A percentile compares a stretch with the other conserved stretches of the same genome.
Conservation (phyloP, 2,797 vertebrate genomes). For the Chelidonichthys spinosus region DNA sequence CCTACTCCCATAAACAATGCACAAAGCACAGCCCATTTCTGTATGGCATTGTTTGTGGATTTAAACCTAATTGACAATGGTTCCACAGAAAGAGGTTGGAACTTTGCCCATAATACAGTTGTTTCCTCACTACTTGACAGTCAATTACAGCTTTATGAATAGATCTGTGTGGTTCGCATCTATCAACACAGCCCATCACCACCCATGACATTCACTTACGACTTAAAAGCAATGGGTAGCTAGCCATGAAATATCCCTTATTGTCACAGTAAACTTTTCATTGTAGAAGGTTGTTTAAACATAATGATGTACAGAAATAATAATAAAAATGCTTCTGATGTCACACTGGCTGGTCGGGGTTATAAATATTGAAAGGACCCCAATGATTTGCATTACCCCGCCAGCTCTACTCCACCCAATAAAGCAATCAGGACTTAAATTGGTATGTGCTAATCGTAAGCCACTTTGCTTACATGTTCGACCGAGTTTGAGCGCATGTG, state of each 20-base stretch:
- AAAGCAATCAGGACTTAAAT: constrained; percentile 44
- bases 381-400: constrained; percentile 45
- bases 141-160: constrained; percentile 69
- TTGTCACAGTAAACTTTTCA: constrained; percentile 44
- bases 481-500: background rate
- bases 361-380: constrained; percentile 63
- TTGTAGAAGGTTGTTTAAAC: constrained; percentile 54
- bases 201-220: constrained; percentile 57
- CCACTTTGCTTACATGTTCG: constrained; percentile 21
- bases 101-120: constrained; percentile 44
- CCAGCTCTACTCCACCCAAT: constrained; percentile 33
- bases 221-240: constrained; percentile 49
- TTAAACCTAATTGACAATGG: constrained; percentile 63
- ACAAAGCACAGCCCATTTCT: constrained; percentile 3
- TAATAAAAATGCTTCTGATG: constrained; percentile 46
- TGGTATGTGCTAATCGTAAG: constrained; percentile 29
- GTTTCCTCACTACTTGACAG: constrained; percentile 59
- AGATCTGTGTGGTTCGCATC: constrained; percentile 52
- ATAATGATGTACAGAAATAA: constrained; percentile 49
- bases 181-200: constrained; percentile 35
- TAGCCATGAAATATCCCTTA: constrained; percentile 29
- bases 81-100: constrained; percentile 45
- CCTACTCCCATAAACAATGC: constrained; percentile 19
- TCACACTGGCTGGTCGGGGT: constrained; percentile 23
- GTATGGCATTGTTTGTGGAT: constrained; percentile 28